These are phyloP conservation scores for Belonocnema kinseyi DNA, from an alignment of 1,140 invertebrate species.

Conservation along the genomic window DNA sequence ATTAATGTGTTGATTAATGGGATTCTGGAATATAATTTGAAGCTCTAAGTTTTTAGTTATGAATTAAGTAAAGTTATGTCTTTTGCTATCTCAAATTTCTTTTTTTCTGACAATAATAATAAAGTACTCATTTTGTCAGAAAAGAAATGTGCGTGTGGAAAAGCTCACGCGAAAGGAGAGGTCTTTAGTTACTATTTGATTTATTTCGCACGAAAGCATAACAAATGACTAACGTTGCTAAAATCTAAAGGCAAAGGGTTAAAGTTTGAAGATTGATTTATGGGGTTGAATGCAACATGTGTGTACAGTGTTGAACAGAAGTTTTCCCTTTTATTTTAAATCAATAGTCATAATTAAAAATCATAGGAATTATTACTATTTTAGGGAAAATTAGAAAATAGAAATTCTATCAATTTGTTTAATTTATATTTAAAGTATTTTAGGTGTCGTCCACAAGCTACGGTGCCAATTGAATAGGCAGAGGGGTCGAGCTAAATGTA, in stretches of 20 bases:
- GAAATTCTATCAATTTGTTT: no score
- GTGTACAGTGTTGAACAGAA: background rate
- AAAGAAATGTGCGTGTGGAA: conserved; percentile 26
- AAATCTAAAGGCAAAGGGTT: conserved; percentile 14
- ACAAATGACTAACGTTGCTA: conserved; percentile 21
- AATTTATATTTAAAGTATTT: no score
- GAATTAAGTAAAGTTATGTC: no score
- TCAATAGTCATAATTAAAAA: no score
- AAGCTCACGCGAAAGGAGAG: conserved; percentile 5
- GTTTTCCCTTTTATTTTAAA: background rate
- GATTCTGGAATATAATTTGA: no score
- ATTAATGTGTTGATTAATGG: no score
- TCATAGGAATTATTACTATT: no score
- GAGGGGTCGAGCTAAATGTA: no score
- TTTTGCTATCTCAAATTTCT: background rate
- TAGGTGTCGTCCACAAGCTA: no score
- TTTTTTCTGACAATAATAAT: background rate
- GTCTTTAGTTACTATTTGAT: conserved; percentile 9
- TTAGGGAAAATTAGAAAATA: no score
- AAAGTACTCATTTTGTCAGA: background rate
- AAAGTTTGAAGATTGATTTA: conserved; percentile 16
- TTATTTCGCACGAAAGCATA: conserved; percentile 27
- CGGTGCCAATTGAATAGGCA: no score
- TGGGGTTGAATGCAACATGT: conserved; percentile 17
- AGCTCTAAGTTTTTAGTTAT: no score